Conservation (phyloP, 1,140 invertebrate species). For the Aphaenogaster rudis region DNA sequence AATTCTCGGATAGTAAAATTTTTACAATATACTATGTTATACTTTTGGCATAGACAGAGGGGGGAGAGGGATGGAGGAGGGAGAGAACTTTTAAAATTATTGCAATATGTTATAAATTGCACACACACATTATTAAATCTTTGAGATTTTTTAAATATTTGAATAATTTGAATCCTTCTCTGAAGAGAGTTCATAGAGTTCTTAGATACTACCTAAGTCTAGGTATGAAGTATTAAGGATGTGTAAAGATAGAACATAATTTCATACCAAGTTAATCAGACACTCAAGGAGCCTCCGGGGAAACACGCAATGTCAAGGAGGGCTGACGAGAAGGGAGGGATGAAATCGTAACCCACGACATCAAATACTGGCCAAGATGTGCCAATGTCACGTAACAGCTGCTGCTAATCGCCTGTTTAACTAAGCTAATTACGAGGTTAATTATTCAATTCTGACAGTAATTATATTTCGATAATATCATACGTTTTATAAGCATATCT, state of each 20-base stretch:
- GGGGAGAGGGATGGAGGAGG: too few species aligned
- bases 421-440: constrained; percentile 53
- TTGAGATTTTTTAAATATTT: background rate
- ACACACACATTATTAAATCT: background rate
- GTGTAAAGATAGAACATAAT: constrained; percentile 66
- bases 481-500: background rate
- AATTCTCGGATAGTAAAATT: background rate
- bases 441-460: constrained; percentile 34
- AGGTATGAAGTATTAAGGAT: constrained; percentile 41
- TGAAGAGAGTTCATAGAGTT: background rate
- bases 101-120: constrained; percentile 4
- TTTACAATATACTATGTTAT: background rate
- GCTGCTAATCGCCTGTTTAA: constrained; percentile 77
- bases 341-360: constrained; percentile 54
- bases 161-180: constrained; percentile 2
- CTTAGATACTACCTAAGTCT: constrained; percentile 34
- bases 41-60: background rate
- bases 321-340: constrained; percentile 31
- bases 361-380: constrained; percentile 73
- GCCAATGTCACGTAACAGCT: constrained; percentile 77
- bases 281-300: constrained; percentile 48
- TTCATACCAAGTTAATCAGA: constrained; percentile 80
- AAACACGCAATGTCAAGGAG: constrained; percentile 43
- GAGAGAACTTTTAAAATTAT: background rate
- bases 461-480: constrained; percentile 30